Base-by-base conservation (phyloP, 2,888 invertebrate genomes). In the Platycnemis pennipes region DNA sequence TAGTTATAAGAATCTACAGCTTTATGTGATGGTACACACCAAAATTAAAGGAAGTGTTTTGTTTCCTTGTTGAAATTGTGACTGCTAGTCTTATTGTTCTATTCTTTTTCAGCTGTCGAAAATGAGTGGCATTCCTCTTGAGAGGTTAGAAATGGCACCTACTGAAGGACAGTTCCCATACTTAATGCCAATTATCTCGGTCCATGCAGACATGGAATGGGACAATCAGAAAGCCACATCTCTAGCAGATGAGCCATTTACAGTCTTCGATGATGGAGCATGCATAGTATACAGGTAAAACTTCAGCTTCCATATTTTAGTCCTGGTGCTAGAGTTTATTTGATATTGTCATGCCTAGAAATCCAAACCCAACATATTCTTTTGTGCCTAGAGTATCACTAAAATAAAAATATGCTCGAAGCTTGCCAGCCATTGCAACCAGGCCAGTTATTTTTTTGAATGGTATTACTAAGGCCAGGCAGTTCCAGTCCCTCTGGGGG, bases 211-310 rank as follows among this genome's bases (percentile, higher is more conserved):
- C 94, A 96, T 97, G 95, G 97, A 97, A 94, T 98, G 98, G 98
- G 97, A 97, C 95, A 44, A 56, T 45, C 96, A 97, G 16, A 96
- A 97, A 95, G 96, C 97, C 13, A 96, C 97, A 13, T 96, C 97
- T 63, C 95, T 97, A 91, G 97, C 97, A 94, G 97, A 97, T 95
- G 97, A 97, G 96, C 97, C 97, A 46, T 96, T 97, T 63, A 97
- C 97, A 95, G 97, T 97, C 94, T 96, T 97, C 95, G 97, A 97
- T 95, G 97, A 97, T 96, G 98, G 98, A 88, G 96, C 97, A 95
- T 97, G 98, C 94, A 97, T 98, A 95, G 97, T 97, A 95, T 98
- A 97, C 96, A 98, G 97, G 98, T 98, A 96, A 94, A 95, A 77
- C 13, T 77, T n/a, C n/a, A n/a, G n/a, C n/a, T n/a, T n/a, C n/a